Evolutionary conservation across 1,140 invertebrate species (phyloP).

Genomic region (Zaprionus ornatus): DNA sequence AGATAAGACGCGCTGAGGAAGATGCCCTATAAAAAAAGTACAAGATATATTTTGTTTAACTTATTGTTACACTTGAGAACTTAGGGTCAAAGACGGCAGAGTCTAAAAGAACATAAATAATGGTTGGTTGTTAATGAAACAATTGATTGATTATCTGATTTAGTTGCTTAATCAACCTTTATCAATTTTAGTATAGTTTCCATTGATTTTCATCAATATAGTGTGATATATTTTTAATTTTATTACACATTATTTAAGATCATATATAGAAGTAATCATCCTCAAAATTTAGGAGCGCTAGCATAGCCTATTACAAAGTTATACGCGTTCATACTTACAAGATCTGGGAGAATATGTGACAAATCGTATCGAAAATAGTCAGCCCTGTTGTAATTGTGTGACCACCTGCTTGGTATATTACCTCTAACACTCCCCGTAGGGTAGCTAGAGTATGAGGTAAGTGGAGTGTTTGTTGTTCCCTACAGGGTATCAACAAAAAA

Average conservation of each 20-base stretch:
- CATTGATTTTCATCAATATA: no score
- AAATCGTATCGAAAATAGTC: not conserved
- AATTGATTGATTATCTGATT: not conserved
- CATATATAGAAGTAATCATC: not conserved
- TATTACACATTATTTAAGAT: not conserved
- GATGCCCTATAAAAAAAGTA: not conserved
- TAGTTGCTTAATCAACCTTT: not conserved
- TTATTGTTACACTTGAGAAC: no score
- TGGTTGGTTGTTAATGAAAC: no score
- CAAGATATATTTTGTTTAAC: not conserved
- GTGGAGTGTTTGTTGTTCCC: not conserved
- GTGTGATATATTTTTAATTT: no score
- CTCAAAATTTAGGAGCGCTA: not conserved
- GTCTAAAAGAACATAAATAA: no score
- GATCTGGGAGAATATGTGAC: not conserved
- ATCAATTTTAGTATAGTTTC: no score
- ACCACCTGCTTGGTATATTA: not conserved
- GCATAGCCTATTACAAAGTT: not conserved
- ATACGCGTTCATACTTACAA: not conserved
- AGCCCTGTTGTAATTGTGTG: not conserved
- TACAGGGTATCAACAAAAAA: slow-evolving; percentile 16
- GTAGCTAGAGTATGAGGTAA: no score
- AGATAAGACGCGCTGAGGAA: not conserved
- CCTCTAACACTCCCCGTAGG: no score
- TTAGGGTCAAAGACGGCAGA: no score